A percentile compares a stretch with the other conserved stretches of the same genome.
phyloP scores from a whole-genome alignment of 2,888 invertebrate species.

The Mythimna lalbum region DNA sequence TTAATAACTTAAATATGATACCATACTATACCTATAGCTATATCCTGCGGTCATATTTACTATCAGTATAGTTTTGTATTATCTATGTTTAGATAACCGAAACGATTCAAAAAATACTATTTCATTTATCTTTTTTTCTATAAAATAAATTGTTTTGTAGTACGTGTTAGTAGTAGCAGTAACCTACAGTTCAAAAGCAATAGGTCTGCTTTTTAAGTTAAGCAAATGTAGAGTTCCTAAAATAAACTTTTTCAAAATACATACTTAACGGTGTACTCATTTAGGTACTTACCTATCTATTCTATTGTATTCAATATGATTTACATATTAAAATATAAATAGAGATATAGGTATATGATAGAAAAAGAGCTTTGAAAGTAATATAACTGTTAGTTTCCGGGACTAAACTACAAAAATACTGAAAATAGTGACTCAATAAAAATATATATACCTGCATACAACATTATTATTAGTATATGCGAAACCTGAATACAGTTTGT shows the following conservation, averaged over 20 bases:
- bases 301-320: slow-evolving; percentile 58
- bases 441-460: no score
- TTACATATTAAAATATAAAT: slow-evolving; percentile 49
- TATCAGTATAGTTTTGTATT: no score
- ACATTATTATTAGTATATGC: no score
- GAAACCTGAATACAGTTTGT: no score
- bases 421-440: slow-evolving; percentile 1
- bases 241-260: slow-evolving; percentile 14
- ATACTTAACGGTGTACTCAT: slow-evolving; percentile 10
- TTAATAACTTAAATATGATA: neutral
- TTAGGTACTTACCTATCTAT: slow-evolving; percentile 9
- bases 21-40: no score
- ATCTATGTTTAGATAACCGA: no score
- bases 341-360: slow-evolving; percentile 24
- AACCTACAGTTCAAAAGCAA: neutral
- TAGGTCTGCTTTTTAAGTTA: neutral
- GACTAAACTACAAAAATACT: slow-evolving; percentile 15
- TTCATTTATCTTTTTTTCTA: neutral
- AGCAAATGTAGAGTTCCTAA: neutral
- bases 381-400: slow-evolving; percentile 17
- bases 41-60: neutral
- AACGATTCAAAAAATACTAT: neutral
- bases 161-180: no score
- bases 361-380: slow-evolving; percentile 37
- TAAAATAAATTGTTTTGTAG: no score